A percentile compares a stretch with the other conserved stretches of the same genome.
These are phyloP conservation scores for Anoplolepis gracilipes DNA, from an alignment of 1,140 invertebrate species.

Conservation along the genomic window DNA sequence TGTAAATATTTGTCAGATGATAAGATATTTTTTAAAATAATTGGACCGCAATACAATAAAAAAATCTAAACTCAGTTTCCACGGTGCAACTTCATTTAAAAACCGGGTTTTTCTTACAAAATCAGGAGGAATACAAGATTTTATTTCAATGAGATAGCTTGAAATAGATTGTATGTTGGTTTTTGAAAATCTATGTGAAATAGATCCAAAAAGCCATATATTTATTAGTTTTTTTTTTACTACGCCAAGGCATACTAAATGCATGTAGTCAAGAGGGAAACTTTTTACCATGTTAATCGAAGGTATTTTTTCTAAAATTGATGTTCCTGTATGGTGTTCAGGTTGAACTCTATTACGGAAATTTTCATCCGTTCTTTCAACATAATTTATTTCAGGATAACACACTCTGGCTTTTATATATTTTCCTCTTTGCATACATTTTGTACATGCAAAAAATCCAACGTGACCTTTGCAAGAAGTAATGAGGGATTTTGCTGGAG, in stretches of 20 bases:
- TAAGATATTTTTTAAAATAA: not conserved
- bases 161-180: no score
- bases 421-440: not conserved
- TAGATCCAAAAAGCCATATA: no score
- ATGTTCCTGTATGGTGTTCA: not conserved
- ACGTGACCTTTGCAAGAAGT: not conserved
- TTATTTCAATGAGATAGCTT: no score
- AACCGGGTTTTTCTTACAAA: no score
- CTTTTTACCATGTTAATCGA: not conserved
- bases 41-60: no score
- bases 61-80: no score
- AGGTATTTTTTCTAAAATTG: slow-evolving; percentile 6
- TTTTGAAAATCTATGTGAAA: no score
- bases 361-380: not conserved
- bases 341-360: not conserved
- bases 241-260: no score
- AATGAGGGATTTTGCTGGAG: not conserved
- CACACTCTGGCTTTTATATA: not conserved
- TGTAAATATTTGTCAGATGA: slow-evolving; percentile 6
- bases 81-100: no score
- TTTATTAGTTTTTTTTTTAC: no score
- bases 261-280: not conserved
- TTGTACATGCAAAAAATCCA: slow-evolving; percentile 6
- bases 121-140: no score
- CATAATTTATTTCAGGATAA: not conserved